A percentile compares a stretch with the other conserved stretches of the same genome.
Conservation (phyloP, 2,797 vertebrate species). For the Euthynnus affinis region DNA sequence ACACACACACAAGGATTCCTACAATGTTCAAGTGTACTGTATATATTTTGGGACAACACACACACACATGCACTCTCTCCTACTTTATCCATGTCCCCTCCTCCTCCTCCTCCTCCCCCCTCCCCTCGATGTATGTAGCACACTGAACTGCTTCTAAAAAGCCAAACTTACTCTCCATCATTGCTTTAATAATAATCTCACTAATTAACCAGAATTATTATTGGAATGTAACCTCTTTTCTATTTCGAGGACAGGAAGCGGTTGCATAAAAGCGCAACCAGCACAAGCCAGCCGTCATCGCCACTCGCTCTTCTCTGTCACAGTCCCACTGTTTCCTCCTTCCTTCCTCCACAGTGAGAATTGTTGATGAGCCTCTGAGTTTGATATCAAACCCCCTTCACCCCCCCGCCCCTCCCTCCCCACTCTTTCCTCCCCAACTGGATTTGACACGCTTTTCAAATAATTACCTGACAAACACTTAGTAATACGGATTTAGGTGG, state of each 20-base stretch:
- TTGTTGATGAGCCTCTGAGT: constrained; percentile 53
- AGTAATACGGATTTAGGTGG: constrained; percentile 41
- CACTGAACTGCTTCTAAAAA: constrained; percentile 79
- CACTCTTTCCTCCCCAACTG: constrained; percentile 8
- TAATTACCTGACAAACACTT: constrained; percentile 33
- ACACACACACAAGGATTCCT: neutral
- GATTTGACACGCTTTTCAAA: constrained; percentile 44
- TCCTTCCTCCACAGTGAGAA: constrained; percentile 16
- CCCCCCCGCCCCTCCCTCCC: neutral
- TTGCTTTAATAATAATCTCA: constrained; percentile 74
- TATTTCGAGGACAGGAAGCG: constrained; percentile 78
- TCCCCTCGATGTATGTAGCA: constrained; percentile 77
- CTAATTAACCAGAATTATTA: constrained; percentile 87
- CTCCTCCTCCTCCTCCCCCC: neutral
- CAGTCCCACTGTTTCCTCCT: constrained; percentile 20
- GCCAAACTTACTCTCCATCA: constrained; percentile 56
- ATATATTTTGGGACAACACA: constrained; percentile 24
- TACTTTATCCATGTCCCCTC: constrained; percentile 3
- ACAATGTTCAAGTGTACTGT: constrained; percentile 20
- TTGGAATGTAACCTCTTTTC: constrained; percentile 88
- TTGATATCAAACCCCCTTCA: constrained; percentile 40
- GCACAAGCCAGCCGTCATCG: constrained; percentile 41
- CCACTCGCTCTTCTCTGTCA: constrained; percentile 20
- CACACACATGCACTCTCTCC: neutral
- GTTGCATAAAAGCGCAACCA: constrained; percentile 40